Base-by-base conservation (phyloP, 1,140 invertebrate species). In the Luehdorfia chinensis region DNA sequence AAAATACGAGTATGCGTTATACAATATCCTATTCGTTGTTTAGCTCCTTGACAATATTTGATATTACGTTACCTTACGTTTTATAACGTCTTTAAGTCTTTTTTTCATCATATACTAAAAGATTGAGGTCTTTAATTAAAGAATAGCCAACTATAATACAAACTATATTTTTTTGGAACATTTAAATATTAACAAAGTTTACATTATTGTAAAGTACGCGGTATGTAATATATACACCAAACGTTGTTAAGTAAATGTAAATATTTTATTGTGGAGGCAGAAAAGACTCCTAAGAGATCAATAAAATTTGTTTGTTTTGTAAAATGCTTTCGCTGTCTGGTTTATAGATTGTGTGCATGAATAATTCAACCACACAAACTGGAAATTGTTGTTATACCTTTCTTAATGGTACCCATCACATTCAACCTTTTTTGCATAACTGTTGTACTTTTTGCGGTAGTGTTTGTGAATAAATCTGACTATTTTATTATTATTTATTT, bases 251-350 rank as follows among this genome's bases (percentile, higher is more conserved):
- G 77, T 79, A 78, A 78, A 84, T 83, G 77, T 86, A 80, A 86
- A 86, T 86, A 84, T 84, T 86, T 83, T 83, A 84, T 83, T 79
- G 70, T 74, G 63, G 64, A 64, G 66, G 70, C 59, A 72, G 68
- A 78, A 85, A 85, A 79, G 77, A 69, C 72, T 73, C 81, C 79
- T 74, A 68, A 53, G 81, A 86, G 81, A 86, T 84, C 81, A 83
- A 86, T 86, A 86, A 86, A 86, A 83, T 86, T 84, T 84, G 81
- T 84, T 84, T 86, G 73, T 86, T 81, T 70, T 83, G 73, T 84
- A 80, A 84, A 86, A 84, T 75, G 75, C 71, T 69, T 71, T 76
- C 64, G 60, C 77, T 72, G 70, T 74, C 73, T 78, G 73, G 59
- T 78, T 78, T 83, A 84, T 84, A 84, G 79, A 84, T 84, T 84